Base-by-base conservation (phyloP, 1,140 invertebrate species). In the Orchesella cincta region DNA sequence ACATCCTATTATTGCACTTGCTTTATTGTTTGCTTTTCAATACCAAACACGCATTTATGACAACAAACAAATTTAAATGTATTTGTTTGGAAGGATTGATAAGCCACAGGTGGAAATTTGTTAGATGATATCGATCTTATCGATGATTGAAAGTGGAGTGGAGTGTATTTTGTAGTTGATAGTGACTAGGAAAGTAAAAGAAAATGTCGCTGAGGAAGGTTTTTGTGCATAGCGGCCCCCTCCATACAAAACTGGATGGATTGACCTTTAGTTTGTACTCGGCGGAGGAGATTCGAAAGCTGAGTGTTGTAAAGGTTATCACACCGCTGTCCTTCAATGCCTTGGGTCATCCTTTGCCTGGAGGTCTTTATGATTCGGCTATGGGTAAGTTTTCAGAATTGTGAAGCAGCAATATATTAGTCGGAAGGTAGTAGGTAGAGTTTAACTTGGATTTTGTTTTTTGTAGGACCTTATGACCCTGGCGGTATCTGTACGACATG, bases 241-340 rank as follows among this genome's bases (percentile, higher is more conserved):
- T 82, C 70, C 82, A 83, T 67, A 67, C 71, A 14, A 76, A 72
- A n/a, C 52, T 80, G 16, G 73, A 77, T 36, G 75, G 33, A 0
- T 36, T 86, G 8, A 75, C 76, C 0, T 93, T 94, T 83, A 89
- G 90, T 0, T 85, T 93, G 70, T 96, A 93, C 83, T 91, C 90
- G 20, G 85, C 89, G 54, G 90, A 96, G 74, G 95, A 99, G 84
- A 91, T 98, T n/a, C 89, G 88, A 82, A 90, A 92, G 82, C 86
- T 98, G 1, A 96, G 95, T 86, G 93, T 97, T 0, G 88, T 92
- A 0, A 92, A 96, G 87, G 90, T 99, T 29, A 91, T 90, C 0
- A 94, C 93, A 73, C 89, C 92, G 0, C 85, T 93, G 74, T 91
- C 93, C 0, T 96, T 99, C 84, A 95, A 98, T 87, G 85, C 88